A percentile compares a stretch with the other conserved stretches of the same genome.
phyloP scores from a whole-genome alignment of 1,140 invertebrate genomes.

The Pseudomyrmex pallidus region DNA sequence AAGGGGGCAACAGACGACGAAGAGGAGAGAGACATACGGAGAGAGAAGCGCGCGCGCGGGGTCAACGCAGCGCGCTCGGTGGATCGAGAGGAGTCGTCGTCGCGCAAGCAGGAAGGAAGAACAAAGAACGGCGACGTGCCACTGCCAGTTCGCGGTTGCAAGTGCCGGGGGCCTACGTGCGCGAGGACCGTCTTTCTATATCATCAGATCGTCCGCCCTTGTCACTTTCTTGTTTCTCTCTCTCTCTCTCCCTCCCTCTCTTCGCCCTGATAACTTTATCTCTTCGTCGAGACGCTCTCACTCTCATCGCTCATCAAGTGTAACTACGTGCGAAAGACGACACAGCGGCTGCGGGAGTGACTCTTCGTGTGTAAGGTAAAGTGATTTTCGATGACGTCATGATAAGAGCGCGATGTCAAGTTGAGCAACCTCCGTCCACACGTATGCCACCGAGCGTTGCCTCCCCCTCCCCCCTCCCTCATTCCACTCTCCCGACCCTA shows the following conservation, averaged over 20 bases:
- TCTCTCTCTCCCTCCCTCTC: background rate
- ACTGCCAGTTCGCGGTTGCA: conserved; percentile 50
- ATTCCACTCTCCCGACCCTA: background rate
- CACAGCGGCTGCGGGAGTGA: conserved; percentile 29
- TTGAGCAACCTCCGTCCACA: conserved; percentile 71
- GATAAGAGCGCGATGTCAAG: conserved; percentile 66
- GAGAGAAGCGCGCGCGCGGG: background rate
- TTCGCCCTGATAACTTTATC: conserved; percentile 23
- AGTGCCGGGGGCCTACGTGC: conserved; percentile 42
- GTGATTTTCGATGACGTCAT: conserved; percentile 72
- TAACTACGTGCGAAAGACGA: conserved; percentile 38
- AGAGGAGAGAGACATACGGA: conserved; percentile 2
- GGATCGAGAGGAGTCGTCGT: conserved; percentile 58
- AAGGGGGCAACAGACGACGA: conserved; percentile 7
- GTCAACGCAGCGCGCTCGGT: background rate
- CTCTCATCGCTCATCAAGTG: conserved; percentile 12
- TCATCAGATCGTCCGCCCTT: background rate
- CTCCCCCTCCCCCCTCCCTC: background rate
- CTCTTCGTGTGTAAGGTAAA: conserved; percentile 70
- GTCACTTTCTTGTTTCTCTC: background rate
- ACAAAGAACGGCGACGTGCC: conserved; percentile 71
- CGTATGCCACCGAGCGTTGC: conserved; percentile 53
- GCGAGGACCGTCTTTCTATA: conserved; percentile 57
- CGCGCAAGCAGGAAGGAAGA: conserved; percentile 71
- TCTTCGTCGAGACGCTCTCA: conserved; percentile 20